Conservation (phyloP, 2,113 vertebrate species). For the Nasalis larvatus region DNA sequence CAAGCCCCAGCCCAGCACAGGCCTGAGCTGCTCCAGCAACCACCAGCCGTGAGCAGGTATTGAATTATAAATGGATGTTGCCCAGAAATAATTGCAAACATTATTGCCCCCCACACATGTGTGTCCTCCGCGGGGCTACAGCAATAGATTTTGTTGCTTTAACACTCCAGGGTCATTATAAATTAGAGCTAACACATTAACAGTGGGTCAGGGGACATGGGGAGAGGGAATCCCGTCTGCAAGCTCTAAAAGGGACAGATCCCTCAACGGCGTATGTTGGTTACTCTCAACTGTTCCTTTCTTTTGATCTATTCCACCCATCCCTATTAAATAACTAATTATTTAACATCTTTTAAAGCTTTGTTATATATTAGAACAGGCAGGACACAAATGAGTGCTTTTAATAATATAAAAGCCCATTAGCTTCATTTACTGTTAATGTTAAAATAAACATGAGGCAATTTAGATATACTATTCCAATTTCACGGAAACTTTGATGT, state of each 20-base stretch:
- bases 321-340: conserved; percentile 92
- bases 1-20: not conserved
- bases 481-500: conserved; percentile 92
- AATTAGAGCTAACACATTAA: conserved; percentile 78
- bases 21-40: not conserved
- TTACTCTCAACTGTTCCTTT: conserved; percentile 77
- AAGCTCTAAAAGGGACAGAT: conserved; percentile 39
- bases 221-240: conserved; percentile 38
- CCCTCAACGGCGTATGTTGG: not conserved
- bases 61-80: conserved; percentile 66
- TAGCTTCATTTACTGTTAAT: conserved; percentile 93
- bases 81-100: conserved; percentile 44
- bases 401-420: conserved; percentile 92
- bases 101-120: not conserved
- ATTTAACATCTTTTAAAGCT: conserved; percentile 90
- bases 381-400: conserved; percentile 91
- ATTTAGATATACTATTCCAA: conserved; percentile 92
- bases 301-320: conserved; percentile 83
- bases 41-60: not conserved
- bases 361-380: conserved; percentile 86
- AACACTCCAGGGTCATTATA: conserved; percentile 71
- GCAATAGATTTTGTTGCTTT: conserved; percentile 61
- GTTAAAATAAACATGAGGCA: conserved; percentile 94
- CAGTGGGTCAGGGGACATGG: conserved; percentile 52
- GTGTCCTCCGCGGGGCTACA: not conserved